A percentile compares a stretch with the other conserved stretches of the same genome.
These are phyloP conservation scores for Tenthredo livida DNA, from an alignment of 2,888 invertebrate species.

Conservation along the genomic window DNA sequence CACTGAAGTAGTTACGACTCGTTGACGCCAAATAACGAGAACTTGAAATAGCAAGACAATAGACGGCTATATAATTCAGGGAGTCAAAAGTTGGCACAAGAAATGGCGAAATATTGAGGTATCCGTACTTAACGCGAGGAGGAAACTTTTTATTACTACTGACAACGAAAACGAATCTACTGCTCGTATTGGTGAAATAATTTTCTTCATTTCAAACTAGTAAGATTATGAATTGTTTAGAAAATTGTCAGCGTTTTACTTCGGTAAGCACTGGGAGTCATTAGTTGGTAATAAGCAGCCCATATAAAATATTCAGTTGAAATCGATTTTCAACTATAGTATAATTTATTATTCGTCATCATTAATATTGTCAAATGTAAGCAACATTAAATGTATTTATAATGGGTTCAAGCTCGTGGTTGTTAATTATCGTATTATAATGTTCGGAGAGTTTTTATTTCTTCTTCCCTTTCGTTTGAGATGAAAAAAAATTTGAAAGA, in stretches of 20 bases:
- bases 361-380: background rate
- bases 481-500: too few relatives aligned
- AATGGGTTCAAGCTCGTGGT: background rate
- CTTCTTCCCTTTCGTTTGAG: background rate
- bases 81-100: background rate
- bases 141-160: background rate
- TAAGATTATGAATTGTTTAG: background rate
- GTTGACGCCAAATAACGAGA: background rate
- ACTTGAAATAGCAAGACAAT: background rate
- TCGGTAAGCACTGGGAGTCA: conserved; percentile 18
- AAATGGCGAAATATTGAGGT: background rate
- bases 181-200: background rate
- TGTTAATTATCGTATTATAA: conserved; percentile 18
- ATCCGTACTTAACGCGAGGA: background rate
- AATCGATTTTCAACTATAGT: background rate
- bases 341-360: background rate
- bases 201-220: background rate
- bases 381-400: conserved; percentile 2
- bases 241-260: background rate
- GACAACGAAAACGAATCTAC: background rate
- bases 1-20: background rate
- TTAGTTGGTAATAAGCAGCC: conserved; percentile 18
- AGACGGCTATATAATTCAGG: background rate
- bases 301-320: conserved; percentile 26
- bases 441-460: background rate